These are phyloP conservation scores for Chelonoidis abingdonii DNA, from an alignment of 2,113 vertebrate genomes.

Conservation along the genomic window DNA sequence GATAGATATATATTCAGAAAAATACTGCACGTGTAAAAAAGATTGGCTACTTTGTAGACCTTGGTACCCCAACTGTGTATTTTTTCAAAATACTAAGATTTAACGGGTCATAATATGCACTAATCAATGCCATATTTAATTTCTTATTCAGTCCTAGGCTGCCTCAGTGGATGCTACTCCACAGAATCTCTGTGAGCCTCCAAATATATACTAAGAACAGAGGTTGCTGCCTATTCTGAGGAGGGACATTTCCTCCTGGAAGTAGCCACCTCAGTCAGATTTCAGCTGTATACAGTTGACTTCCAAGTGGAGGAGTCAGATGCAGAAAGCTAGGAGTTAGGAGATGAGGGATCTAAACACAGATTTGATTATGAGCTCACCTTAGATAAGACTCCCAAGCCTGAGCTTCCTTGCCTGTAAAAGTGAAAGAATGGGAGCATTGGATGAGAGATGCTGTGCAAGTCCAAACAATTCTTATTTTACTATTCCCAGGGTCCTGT, in stretches of 20 bases:
- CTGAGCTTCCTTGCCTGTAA: neutral
- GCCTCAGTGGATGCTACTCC: neutral
- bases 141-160: neutral
- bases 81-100: neutral
- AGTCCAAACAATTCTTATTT: neutral
- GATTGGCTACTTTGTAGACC: neutral
- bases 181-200: neutral
- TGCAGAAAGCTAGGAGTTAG: neutral
- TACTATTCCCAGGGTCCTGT: neutral
- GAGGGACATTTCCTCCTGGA: neutral
- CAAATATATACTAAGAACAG: neutral
- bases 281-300: neutral
- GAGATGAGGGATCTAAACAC: fast-evolving
- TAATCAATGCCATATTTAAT: neutral
- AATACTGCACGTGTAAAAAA: neutral
- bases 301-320: neutral
- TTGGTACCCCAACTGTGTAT: fast-evolving
- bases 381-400: neutral
- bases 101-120: neutral
- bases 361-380: neutral
- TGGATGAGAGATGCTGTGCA: neutral
- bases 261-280: neutral
- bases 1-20: neutral
- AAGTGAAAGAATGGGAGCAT: neutral
- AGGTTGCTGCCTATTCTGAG: neutral